A percentile compares a stretch with the other conserved stretches of the same genome.
These are phyloP conservation scores for Ptiloglossa arizonensis DNA, from an alignment of 1,140 invertebrate genomes.

Conservation along the genomic window DNA sequence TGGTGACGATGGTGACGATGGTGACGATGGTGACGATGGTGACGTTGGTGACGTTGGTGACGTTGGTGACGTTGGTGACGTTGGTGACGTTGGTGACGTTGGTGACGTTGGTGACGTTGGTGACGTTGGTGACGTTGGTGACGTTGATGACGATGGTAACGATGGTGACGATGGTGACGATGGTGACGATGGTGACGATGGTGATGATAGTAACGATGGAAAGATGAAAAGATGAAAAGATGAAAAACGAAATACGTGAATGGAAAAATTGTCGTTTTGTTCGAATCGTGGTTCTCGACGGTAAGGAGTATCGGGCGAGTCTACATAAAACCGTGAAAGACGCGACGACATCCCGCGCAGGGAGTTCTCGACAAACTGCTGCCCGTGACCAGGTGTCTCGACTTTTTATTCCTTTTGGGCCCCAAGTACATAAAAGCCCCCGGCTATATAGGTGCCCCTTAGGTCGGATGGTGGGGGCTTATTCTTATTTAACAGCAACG, in stretches of 20 bases:
- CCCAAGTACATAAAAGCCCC: conserved; percentile 66
- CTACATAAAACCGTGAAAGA: neutral
- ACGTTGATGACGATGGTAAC: neutral
- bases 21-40: neutral
- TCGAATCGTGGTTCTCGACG: neutral
- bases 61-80: neutral
- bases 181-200: neutral
- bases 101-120: neutral
- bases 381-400: conserved; percentile 75
- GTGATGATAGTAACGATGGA: neutral
- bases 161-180: neutral
- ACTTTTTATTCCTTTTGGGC: conserved; percentile 80
- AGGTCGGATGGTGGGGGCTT: conserved; percentile 68
- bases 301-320: neutral
- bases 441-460: conserved; percentile 66
- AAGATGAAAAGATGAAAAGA: no score
- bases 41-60: neutral
- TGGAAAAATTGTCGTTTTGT: neutral
- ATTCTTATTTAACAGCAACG: conserved; percentile 79
- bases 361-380: conserved; percentile 74
- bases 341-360: conserved; percentile 40
- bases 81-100: neutral
- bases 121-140: neutral
- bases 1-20: neutral
- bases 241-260: no score